Evolutionary conservation across 2,113 vertebrate genomes (phyloP).

Genomic region (Ptilonorhynchus violaceus): DNA sequence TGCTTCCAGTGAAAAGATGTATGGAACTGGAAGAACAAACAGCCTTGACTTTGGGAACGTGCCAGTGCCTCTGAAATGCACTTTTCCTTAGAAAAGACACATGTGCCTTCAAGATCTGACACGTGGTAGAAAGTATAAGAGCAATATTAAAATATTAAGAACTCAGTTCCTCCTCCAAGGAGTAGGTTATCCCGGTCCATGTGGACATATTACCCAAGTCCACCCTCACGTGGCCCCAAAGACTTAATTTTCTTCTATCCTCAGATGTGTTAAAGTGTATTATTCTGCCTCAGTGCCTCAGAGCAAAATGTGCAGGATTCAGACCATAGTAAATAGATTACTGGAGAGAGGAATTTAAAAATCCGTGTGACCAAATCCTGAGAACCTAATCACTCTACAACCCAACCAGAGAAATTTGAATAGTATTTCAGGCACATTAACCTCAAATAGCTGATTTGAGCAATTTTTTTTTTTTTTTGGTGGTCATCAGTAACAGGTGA

Average conservation of each 20-base stretch:
- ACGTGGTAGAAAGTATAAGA: neutral
- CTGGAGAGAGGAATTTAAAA: constrained; percentile 20
- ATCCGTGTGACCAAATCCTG: constrained; percentile 16
- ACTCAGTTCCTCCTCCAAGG: neutral
- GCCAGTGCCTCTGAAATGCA: neutral
- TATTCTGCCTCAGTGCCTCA: neutral
- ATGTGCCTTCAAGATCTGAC: neutral
- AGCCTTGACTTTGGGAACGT: neutral
- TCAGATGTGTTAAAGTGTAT: neutral
- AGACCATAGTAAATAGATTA: constrained; percentile 36
- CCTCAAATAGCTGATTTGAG: constrained; percentile 57
- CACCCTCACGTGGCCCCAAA: neutral
- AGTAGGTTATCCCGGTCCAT: neutral
- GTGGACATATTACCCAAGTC: neutral
- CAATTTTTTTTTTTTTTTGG: constrained; percentile 6
- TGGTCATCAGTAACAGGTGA: constrained; percentile 62
- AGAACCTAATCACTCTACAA: constrained; percentile 36
- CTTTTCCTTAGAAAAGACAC: neutral
- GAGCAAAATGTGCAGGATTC: neutral
- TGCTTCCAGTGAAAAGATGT: neutral
- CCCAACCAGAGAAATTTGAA: constrained; percentile 54
- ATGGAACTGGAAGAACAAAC: neutral
- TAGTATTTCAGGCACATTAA: constrained; percentile 66
- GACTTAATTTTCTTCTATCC: neutral
- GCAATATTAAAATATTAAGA: neutral